These are phyloP conservation scores for Menidia beryllina DNA, from an alignment of 2,113 vertebrate species.

Conservation along the genomic window DNA sequence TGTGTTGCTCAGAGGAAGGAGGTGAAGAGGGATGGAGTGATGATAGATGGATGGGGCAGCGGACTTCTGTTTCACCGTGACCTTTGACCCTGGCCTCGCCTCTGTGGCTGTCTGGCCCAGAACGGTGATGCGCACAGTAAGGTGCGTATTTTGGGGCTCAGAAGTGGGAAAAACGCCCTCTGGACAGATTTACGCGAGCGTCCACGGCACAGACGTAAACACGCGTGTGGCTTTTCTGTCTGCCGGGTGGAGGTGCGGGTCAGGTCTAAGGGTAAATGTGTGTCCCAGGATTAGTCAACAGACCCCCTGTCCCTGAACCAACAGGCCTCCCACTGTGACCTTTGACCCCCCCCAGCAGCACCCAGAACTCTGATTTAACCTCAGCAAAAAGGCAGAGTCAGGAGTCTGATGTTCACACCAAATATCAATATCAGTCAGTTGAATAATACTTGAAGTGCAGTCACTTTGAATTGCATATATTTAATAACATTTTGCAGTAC, in stretches of 20 bases:
- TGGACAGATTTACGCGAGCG: constrained; percentile 33
- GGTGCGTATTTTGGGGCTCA: background rate
- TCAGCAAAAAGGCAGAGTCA: constrained; percentile 1
- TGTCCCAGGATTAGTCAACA: constrained; percentile 64
- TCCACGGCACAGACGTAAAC: constrained; percentile 21
- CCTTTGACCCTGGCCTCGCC: constrained; percentile 50
- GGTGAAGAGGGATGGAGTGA: constrained; percentile 53
- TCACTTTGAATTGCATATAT: too few relatives aligned
- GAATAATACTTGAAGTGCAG: background rate
- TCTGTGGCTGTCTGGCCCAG: constrained; percentile 19
- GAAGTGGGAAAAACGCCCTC: constrained; percentile 1
- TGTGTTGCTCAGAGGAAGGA: constrained; percentile 24
- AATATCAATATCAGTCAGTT: background rate
- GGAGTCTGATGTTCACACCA: background rate
- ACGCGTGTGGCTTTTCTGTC: background rate
- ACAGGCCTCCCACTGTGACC: constrained; percentile 59
- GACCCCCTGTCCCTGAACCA: constrained; percentile 60
- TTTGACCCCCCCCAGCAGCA: constrained; percentile 32
- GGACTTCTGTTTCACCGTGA: constrained; percentile 66
- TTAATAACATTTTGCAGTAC: too few relatives aligned
- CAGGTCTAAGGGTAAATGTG: constrained; percentile 26
- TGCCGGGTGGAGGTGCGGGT: constrained; percentile 3
- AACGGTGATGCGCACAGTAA: background rate
- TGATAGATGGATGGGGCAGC: constrained; percentile 54
- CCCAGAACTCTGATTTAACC: constrained; percentile 39